These are phyloP conservation scores for Micronisus gabar DNA, from an alignment of 2,113 vertebrate genomes.

Conservation along the genomic window DNA sequence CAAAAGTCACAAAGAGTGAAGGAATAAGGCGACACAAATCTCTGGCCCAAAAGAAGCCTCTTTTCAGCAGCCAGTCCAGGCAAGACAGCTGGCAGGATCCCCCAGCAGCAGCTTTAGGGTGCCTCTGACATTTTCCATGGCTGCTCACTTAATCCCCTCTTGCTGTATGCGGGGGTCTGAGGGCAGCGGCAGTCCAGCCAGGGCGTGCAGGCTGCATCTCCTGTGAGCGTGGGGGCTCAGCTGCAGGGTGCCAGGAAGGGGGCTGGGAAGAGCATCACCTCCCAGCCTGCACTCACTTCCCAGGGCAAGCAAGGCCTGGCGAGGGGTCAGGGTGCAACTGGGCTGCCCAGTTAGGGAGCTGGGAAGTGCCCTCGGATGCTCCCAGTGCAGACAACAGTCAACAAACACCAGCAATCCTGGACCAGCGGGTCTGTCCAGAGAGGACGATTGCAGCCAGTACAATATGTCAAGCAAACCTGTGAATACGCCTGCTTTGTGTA, in stretches of 20 bases:
- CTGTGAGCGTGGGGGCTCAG: fast-evolving
- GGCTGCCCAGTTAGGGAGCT: not conserved
- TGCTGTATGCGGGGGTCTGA: not conserved
- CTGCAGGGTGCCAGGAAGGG: not conserved
- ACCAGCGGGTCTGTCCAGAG: not conserved
- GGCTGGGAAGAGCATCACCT: not conserved
- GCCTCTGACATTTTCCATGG: not conserved
- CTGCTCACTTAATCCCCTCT: not conserved
- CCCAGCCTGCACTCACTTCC: not conserved
- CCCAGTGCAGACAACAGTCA: not conserved
- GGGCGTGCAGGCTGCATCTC: fast-evolving
- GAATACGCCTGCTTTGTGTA: not conserved
- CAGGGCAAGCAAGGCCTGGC: not conserved
- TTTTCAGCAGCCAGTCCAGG: not conserved
- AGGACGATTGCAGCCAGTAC: not conserved
- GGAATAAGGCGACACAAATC: not conserved
- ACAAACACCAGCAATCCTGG: not conserved
- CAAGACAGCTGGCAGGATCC: not conserved
- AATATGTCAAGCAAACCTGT: not conserved
- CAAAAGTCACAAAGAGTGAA: not conserved
- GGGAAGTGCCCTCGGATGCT: not conserved
- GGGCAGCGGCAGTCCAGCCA: fast-evolving
- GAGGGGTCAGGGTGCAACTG: not conserved
- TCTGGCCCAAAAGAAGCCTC: not conserved
- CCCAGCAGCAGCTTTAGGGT: not conserved